A percentile compares a stretch with the other conserved stretches of the same genome.
Evolutionary conservation across 2,888 invertebrate genomes (phyloP).

Genomic region (Cantharis rustica): DNA sequence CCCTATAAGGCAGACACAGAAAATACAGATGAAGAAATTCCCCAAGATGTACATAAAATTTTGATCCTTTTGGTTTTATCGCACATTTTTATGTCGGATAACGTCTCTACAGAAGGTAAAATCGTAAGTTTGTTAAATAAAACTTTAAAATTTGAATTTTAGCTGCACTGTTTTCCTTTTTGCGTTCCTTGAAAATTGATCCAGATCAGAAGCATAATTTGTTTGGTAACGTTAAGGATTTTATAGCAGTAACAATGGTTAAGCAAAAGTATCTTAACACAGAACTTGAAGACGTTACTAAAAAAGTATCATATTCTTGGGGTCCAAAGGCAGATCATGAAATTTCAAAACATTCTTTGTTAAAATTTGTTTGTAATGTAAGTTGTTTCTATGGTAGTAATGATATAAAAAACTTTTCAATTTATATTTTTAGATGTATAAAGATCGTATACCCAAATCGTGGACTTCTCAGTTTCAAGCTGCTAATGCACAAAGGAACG

Average conservation of each 20-base stretch:
- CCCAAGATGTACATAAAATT: slow-evolving; percentile 20
- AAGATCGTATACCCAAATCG: slow-evolving; percentile 13
- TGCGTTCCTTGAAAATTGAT: slow-evolving; percentile 14
- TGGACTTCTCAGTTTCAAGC: slow-evolving; percentile 19
- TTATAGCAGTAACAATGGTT: slow-evolving; percentile 18
- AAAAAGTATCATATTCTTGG: slow-evolving; percentile 13
- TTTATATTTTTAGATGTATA: slow-evolving; percentile 15
- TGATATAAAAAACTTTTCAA: not conserved
- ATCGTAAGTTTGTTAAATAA: not conserved
- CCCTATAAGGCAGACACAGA: slow-evolving; percentile 1
- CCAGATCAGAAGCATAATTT: slow-evolving; percentile 8
- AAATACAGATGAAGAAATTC: not conserved
- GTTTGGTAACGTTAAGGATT: slow-evolving; percentile 28
- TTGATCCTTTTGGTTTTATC: slow-evolving; percentile 23
- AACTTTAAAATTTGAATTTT: not conserved
- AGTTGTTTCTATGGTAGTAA: not conserved
- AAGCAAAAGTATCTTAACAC: slow-evolving; percentile 22
- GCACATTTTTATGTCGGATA: slow-evolving; percentile 25
- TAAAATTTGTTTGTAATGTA: slow-evolving; percentile 28
- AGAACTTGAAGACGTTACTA: slow-evolving; percentile 9
- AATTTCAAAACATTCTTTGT: slow-evolving; percentile 21
- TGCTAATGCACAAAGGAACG: not conserved
- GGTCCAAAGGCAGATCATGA: slow-evolving; percentile 22
- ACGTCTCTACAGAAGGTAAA: slow-evolving; percentile 16
- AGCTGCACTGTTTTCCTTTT: slow-evolving; percentile 20